phyloP scores from a whole-genome alignment of 1,140 invertebrate genomes.

The Caenorhabditis brenneri region DNA sequence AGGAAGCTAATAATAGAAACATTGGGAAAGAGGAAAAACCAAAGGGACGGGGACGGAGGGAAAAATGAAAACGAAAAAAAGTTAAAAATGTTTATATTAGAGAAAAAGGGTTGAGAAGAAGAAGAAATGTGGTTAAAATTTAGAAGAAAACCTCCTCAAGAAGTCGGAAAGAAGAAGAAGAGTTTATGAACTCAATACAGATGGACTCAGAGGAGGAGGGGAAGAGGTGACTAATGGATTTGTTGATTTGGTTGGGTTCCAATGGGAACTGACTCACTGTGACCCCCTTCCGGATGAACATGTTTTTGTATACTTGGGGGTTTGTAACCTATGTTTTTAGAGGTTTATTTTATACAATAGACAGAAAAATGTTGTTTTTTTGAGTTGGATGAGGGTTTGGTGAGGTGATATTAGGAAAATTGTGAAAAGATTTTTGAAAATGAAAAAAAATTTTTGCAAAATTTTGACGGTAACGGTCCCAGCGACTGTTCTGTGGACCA shows the following conservation, averaged over 20 bases:
- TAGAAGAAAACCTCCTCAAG: neutral
- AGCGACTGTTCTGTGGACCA: too few species aligned
- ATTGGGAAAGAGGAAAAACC: neutral
- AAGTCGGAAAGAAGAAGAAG: neutral
- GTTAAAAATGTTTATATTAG: conserved; percentile 43
- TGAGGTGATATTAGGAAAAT: too few species aligned
- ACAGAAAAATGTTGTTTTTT: too few species aligned
- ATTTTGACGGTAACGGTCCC: too few species aligned
- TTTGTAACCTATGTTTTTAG: too few species aligned
- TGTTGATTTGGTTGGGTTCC: neutral
- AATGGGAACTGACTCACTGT: too few species aligned
- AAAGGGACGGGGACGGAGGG: neutral
- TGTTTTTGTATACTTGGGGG: too few species aligned
- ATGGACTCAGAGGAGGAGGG: neutral
- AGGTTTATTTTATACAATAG: too few species aligned
- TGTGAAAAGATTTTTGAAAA: too few species aligned
- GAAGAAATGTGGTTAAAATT: neutral
- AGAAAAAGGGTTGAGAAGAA: conserved; percentile 18
- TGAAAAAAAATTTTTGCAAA: too few species aligned
- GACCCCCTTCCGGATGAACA: too few species aligned
- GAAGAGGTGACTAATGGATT: neutral
- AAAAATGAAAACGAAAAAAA: conserved; percentile 6
- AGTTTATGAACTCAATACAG: conserved; percentile 39
- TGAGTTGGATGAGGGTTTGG: too few species aligned
- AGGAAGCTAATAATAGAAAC: conserved; percentile 4